These are phyloP conservation scores for Osmerus eperlanus DNA, from an alignment of 2,113 vertebrate species.

Conservation along the genomic window DNA sequence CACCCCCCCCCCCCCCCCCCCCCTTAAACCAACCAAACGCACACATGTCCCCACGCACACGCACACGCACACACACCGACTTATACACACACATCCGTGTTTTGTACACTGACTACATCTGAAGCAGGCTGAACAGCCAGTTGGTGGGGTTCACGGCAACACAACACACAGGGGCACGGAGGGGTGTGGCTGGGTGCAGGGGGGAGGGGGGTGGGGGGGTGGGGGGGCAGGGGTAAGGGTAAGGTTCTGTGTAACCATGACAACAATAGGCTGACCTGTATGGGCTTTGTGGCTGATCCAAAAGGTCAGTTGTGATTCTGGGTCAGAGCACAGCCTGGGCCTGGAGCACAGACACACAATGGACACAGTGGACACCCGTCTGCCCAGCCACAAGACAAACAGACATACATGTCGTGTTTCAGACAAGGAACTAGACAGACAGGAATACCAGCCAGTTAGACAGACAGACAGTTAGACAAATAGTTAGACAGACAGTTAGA, in stretches of 20 bases:
- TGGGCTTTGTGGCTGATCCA: background rate
- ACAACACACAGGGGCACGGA: conserved; percentile 16
- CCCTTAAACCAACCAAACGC: background rate
- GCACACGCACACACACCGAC: background rate
- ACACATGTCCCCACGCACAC: background rate
- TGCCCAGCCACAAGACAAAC: background rate
- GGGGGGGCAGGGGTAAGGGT: too few species aligned
- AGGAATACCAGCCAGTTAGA: too few species aligned
- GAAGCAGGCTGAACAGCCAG: too few species aligned
- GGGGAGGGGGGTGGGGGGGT: too few species aligned
- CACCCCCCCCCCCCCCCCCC: too few species aligned
- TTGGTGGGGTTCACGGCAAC: too few species aligned
- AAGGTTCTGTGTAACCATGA: background rate
- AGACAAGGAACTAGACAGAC: too few species aligned
- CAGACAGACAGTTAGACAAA: too few species aligned
- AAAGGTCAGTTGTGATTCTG: background rate
- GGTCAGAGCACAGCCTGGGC: background rate
- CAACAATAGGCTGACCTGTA: background rate
- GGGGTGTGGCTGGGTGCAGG: too few species aligned
- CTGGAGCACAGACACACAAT: background rate
- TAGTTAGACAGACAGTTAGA: too few species aligned
- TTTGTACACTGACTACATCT: background rate
- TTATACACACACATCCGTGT: conserved; percentile 2
- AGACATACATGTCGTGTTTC: background rate
- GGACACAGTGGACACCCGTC: background rate